A percentile compares a stretch with the other conserved stretches of the same genome.
Evolutionary conservation across 1,140 invertebrate genomes (phyloP).

Genomic region (Oryctes rhinoceros): DNA sequence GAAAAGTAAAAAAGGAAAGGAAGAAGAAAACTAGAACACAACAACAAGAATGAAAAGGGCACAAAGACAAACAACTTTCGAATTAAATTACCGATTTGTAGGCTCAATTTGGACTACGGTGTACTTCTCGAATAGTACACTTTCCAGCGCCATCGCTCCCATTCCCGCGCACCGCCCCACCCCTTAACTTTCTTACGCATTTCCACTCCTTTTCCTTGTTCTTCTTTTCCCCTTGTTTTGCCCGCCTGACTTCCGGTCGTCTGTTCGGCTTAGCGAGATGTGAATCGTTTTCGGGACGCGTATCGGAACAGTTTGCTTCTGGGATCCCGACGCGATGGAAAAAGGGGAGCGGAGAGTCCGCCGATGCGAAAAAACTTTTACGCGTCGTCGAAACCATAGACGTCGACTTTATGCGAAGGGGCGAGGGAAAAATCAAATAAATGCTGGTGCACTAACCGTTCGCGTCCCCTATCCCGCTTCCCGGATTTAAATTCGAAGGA

Average conservation of each 20-base stretch:
- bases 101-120: slow-evolving; percentile 29
- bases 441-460: neutral
- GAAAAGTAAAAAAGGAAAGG: neutral
- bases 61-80: slow-evolving; percentile 32
- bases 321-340: neutral
- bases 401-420: neutral
- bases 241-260: slow-evolving; percentile 21
- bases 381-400: slow-evolving; percentile 22
- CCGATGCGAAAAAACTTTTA: slow-evolving; percentile 30
- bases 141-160: neutral
- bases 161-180: neutral
- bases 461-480: neutral
- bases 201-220: neutral
- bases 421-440: slow-evolving; percentile 29
- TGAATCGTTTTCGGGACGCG: neutral
- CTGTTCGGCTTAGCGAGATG: slow-evolving; percentile 24
- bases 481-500: slow-evolving; percentile 12
- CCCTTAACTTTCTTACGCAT: neutral
- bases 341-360: neutral
- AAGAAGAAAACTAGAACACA: neutral
- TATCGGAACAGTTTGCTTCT: neutral
- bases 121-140: neutral
- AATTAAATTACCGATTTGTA: slow-evolving; percentile 36
- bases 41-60: slow-evolving; percentile 13
- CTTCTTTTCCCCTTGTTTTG: neutral